Evolutionary conservation across 2,888 invertebrate species (phyloP), one percentile per base, ranked within the genome.

Genomic region (Athetis lepigone): DNA sequence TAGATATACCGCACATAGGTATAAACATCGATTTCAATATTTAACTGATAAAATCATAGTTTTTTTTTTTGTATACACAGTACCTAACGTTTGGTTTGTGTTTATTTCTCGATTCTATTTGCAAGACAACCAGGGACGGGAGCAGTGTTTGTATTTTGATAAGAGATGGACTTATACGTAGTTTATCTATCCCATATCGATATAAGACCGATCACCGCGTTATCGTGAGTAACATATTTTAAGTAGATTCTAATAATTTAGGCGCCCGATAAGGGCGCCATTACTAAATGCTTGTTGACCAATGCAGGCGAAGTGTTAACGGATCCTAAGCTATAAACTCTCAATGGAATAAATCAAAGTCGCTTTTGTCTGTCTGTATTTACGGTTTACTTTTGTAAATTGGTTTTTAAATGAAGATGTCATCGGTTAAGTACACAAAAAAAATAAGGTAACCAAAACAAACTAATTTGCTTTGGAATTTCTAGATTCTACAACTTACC

Each of bases 231-330:
- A 80, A 78, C 65, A 74, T 82, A 83, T 81, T 82, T 85, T 79
- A 79, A 71, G 70, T 80, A 79, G 79, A 81, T 78, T 83, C 81
- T 81, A 85, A 83, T 83, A 83, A 84, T 85, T 87, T 83, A 54
- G 59, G 46, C n/a, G 64, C 11, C 54, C 76, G 85, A 83, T 87
- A 86, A 87, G 82, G 85, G 86, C 79, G 78, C 85, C 81, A 79
- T 57, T 64, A 55, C 27, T 51, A 76, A 72, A 77, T 54, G 71
- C 29, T 51, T 13, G 54, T 43, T 18, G 6, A 61, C 78, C 79
- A 83, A 51, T 66, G 23, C 8, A 46, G 25, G 74, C 71, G 16
- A 27, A 27, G 21, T 42, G 0, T 8, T 49, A 59, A 76, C 52
- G 45, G 36, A 40, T 39, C 25, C 9, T 7, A 18, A 42, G 51